Evolutionary conservation across 2,113 vertebrate species (phyloP), one percentile per base, ranked within the genome.

Genomic region (Chamaetylas fuelleborni): DNA sequence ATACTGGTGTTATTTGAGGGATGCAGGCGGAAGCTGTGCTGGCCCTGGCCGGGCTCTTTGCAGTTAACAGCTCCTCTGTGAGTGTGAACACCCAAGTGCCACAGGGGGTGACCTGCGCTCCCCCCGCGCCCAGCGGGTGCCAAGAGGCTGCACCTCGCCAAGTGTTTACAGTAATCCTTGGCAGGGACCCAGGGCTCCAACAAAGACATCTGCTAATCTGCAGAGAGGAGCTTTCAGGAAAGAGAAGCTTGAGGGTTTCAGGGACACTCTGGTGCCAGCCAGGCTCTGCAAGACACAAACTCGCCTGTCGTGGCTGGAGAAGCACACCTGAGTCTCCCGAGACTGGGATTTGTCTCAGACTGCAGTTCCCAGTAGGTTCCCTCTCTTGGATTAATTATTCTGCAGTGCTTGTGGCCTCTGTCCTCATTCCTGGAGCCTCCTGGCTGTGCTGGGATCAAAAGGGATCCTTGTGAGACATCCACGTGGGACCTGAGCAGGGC

Each of bases 141-240:
- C 95, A 93, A 11, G 89, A 53, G 86, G 17, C 84, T 87, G 77
- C 84, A 66, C 81, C 70, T 81, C 31, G 96, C 95, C 95, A 96
- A 90, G 95, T 14, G 86, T 43, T 96, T 96, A 87, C 96, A 94
- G 93, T 85, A 95, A 95, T 23, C 81, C 65, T 29, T 92, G 96
- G 95, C 96, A 76, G 57, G 54, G 11, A 3, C 66, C 93, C 94
- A 83, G 73, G 13, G 9, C 60, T 71, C 25, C 74, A 72, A 92
- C 93, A 95, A 89, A 96, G 90, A 85, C 92, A 87, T 91, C 84
- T 93, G 78, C 89, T 85, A 42, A 94, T 61, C 89, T 14, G 1
- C 62, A 45, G 73, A 64, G 36, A 57, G 1, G 36, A 82, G 81
- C 54, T 95, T 89, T 84, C 89, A 95, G 93, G 93, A 92, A 95